Base-by-base conservation (phyloP, 2,888 invertebrate genomes). In the Achlya flavicornis region DNA sequence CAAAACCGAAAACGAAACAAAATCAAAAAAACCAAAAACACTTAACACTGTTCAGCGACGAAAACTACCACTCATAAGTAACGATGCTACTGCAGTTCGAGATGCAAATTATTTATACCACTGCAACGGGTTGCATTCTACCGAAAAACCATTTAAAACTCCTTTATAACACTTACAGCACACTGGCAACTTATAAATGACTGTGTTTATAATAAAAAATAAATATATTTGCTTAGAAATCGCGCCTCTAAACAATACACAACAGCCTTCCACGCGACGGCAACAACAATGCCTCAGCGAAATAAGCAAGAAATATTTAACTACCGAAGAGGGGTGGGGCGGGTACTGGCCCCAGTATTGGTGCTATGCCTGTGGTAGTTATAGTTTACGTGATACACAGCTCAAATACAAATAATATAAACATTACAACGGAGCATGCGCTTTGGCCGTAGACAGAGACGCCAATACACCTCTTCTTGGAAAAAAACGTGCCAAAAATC, bases 291-390 rank as follows among this genome's bases (percentile, higher is more conserved):
- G 94, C 94, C 93, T 86, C 86, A 89, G 90, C 93, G 94, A 93
- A 93, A 94, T 92, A 94, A 94, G 94, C 94, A 94, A 94, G 94
- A 93, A 94, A 94, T 94, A 94, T 94, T 94, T 94, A 94, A 94
- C 94, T 93, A 93, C 92, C 91, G 85, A 79, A 71, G 91, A 81
- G 91, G 92, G 91, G 90, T 81, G 89, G 92, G 93, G 92, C 89
- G 91, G 87, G 85, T 85, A 78, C 85, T 86, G 89, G 89, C 90
- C 92, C 92, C 92, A 92, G 93, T 92, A 92, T 93, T 93, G 93
- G 94, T 88, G 93, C 91, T 92, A 88, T 88, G 91, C 86, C 92
- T 93, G 94, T 93, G 93, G 94, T 94, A 94, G 93, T 94, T 94
- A 93, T 94, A 94, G 94, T 94, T 94, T 94, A 94, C 94, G 89